phyloP scores from a whole-genome alignment of 2,888 invertebrate genomes.

The Yponomeuta cagnagella region DNA sequence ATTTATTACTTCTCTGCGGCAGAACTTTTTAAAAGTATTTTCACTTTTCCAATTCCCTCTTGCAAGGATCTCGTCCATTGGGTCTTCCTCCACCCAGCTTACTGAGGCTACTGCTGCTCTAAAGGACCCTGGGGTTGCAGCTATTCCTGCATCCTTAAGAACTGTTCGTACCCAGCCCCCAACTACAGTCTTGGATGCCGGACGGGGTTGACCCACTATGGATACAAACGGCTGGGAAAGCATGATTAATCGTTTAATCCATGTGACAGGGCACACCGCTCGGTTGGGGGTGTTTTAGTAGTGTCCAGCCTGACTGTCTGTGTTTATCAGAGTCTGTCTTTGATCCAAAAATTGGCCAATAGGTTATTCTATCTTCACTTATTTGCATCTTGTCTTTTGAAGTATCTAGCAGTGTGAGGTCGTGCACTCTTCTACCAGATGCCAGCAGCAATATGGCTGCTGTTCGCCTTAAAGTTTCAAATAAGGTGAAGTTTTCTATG shows the following conservation, averaged over 20 bases:
- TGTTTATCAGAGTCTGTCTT: slow-evolving; percentile 10
- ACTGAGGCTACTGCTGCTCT: too few species aligned
- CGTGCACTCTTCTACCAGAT: slow-evolving; percentile 14
- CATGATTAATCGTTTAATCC: slow-evolving; percentile 2
- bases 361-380: neutral
- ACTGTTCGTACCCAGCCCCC: too few species aligned
- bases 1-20: too few species aligned
- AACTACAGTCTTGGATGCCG: too few species aligned
- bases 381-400: neutral
- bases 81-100: too few species aligned
- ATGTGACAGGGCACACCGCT: slow-evolving; percentile 4
- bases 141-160: too few species aligned
- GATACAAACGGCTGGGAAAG: too few species aligned
- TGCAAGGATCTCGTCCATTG: too few species aligned
- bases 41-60: too few species aligned
- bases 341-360: slow-evolving; percentile 12
- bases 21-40: too few species aligned
- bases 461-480: slow-evolving; percentile 8
- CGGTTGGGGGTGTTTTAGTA: neutral
- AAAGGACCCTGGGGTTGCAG: too few species aligned
- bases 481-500: slow-evolving; percentile 4
- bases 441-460: slow-evolving; percentile 11
- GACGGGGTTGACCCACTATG: too few species aligned
- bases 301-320: slow-evolving; percentile 13
- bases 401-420: slow-evolving; percentile 12